These are phyloP conservation scores for Dendroctonus ponderosae DNA, from an alignment of 1,140 invertebrate species.

Conservation along the genomic window DNA sequence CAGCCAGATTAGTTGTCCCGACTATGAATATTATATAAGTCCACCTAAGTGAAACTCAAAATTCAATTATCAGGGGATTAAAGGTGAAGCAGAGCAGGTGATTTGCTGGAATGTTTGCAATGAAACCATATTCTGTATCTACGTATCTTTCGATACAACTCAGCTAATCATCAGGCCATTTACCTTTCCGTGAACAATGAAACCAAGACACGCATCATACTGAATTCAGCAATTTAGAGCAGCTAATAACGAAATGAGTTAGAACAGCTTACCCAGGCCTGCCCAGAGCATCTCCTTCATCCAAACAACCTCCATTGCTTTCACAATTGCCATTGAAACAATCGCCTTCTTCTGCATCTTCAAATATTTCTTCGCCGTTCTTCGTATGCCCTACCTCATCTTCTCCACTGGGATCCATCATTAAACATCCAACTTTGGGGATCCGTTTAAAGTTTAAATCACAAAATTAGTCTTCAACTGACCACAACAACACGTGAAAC, in stretches of 20 bases:
- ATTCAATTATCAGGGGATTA: not conserved
- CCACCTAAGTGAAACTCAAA: too few relatives aligned
- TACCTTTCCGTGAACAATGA: constrained; percentile 3
- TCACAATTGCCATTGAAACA: constrained; percentile 37
- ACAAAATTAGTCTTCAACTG: too few relatives aligned
- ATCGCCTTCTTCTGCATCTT: constrained; percentile 39
- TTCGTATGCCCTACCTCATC: constrained; percentile 33
- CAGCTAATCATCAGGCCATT: not conserved
- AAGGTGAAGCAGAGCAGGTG: not conserved
- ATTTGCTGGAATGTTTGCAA: not conserved
- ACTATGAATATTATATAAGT: too few relatives aligned
- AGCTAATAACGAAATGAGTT: too few relatives aligned
- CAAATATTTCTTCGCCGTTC: constrained; percentile 22
- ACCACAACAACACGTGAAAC: too few relatives aligned
- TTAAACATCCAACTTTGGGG: too few relatives aligned
- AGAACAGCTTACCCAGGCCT: constrained; percentile 40
- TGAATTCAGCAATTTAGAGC: too few relatives aligned
- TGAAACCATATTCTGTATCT: not conserved
- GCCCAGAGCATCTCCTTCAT: constrained; percentile 46
- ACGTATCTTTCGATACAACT: not conserved
- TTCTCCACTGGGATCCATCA: constrained; percentile 27
- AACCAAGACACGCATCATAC: not conserved
- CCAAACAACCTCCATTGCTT: constrained; percentile 21
- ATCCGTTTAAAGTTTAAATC: too few relatives aligned
- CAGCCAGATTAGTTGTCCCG: too few relatives aligned